Base-by-base conservation (phyloP, 2,888 invertebrate genomes). In the Ophioninae sp. region DNA sequence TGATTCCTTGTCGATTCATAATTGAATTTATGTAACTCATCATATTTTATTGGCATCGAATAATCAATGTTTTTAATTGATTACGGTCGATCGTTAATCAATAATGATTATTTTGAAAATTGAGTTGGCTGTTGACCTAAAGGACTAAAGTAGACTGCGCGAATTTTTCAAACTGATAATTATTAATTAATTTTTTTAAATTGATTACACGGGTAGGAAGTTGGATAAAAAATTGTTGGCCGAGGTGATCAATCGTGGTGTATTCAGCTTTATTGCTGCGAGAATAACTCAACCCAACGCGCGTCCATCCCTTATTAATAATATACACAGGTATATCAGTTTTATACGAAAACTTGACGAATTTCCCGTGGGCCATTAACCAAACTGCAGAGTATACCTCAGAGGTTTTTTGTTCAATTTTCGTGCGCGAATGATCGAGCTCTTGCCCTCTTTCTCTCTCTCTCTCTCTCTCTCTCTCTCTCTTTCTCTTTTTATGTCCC, bases 341-440 rank as follows among this genome's bases (percentile, higher is more conserved):
- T 81, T 87, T 87, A 87, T 88, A 87, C 87, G 72, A 65, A 72
- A 79, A 65, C 61, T 64, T 74, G 79, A 75, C 71, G 81, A 71
- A 81, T 81, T 81, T 81, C 81, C 75, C 75, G 69, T 71, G 81
- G 81, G 75, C 65, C 69, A 75, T 81, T 76, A 71, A 64, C 68
- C 64, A 56, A 65, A 76, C 64, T 51, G 22, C 64, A 9, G 65
- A 75, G 64, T 63, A 61, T 73, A 81, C 44, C 71, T 71, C 59
- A 71, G 81, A 41, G 58, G 39, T 73, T 81, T 79, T 79, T 67
- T 56, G 79, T 72, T 61, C 51, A 61, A 79, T 74, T 74, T 73
- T 64, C 68, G 37, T 68, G 84, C 84, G 85, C 85, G 85, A 87
- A 87, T 87, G 86, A 87, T 79, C 67, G 79, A 67, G 73, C 73